phyloP scores from a whole-genome alignment of 1,140 invertebrate species.

The Mylabris phalerata region DNA sequence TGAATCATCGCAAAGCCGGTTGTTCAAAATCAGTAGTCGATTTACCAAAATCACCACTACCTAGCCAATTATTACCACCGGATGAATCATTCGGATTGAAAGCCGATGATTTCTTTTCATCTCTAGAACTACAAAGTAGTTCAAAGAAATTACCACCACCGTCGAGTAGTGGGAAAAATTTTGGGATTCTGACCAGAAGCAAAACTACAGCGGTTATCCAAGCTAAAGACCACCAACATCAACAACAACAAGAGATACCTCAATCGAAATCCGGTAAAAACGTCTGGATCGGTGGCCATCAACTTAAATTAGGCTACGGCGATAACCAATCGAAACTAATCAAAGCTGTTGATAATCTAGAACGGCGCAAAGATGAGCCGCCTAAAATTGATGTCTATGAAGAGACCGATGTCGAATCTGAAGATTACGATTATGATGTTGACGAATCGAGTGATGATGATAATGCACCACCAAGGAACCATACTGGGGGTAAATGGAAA shows the following conservation, averaged over 20 bases:
- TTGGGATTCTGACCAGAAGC: slow-evolving; percentile 42
- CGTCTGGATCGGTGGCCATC: slow-evolving; percentile 54
- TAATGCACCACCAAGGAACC: slow-evolving; percentile 34
- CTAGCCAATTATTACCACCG: slow-evolving; percentile 28
- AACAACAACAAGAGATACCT: slow-evolving; percentile 31
- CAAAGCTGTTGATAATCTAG: slow-evolving; percentile 54
- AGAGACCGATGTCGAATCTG: slow-evolving; percentile 42
- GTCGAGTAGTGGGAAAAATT: slow-evolving; percentile 41
- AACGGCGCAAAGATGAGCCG: slow-evolving; percentile 40
- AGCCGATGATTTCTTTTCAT: slow-evolving; percentile 79
- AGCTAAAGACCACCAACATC: slow-evolving; percentile 26
- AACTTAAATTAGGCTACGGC: slow-evolving; percentile 45
- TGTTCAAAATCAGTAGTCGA: slow-evolving; percentile 42
- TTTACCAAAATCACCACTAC: slow-evolving; percentile 43
- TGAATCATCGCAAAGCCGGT: slow-evolving; percentile 66
- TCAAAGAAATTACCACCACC: slow-evolving; percentile 46
- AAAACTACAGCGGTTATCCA: slow-evolving; percentile 43
- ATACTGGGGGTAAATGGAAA: slow-evolving; percentile 47
- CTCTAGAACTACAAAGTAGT: slow-evolving; percentile 74
- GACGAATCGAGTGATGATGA: slow-evolving; percentile 52
- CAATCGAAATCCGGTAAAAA: slow-evolving; percentile 45
- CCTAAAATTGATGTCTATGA: slow-evolving; percentile 32
- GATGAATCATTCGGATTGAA: slow-evolving; percentile 51
- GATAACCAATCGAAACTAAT: slow-evolving; percentile 54
- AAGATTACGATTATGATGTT: slow-evolving; percentile 49